phyloP scores from a whole-genome alignment of 2,113 vertebrate species.

The Tetrax tetrax region DNA sequence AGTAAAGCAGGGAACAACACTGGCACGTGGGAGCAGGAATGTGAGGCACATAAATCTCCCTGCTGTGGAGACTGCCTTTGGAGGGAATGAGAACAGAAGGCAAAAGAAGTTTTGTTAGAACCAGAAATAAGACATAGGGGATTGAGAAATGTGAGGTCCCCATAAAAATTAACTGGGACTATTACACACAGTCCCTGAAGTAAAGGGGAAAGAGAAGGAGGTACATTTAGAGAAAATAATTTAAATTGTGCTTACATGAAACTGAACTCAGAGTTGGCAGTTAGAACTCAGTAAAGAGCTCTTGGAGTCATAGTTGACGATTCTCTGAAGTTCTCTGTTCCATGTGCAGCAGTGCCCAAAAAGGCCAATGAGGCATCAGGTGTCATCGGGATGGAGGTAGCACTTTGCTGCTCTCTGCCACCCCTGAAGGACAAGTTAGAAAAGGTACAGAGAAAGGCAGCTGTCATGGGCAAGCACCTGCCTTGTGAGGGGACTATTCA shows the following conservation, averaged over 20 bases:
- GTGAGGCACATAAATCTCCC: background rate
- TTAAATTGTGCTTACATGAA: background rate
- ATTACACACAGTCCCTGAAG: background rate
- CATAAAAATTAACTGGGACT: background rate
- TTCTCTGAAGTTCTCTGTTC: background rate
- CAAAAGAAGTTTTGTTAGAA: background rate
- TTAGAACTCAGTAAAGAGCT: background rate
- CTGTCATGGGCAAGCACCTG: rapidly evolving
- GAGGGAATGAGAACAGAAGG: background rate
- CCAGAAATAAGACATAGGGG: background rate
- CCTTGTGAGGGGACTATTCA: background rate
- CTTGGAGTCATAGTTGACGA: background rate
- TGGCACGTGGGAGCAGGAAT: background rate
- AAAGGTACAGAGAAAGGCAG: background rate
- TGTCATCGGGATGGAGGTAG: rapidly evolving
- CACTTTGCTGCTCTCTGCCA: background rate
- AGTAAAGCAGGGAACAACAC: background rate
- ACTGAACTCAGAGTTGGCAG: background rate
- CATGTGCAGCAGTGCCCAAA: background rate
- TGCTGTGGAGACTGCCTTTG: background rate
- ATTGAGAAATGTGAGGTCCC: background rate
- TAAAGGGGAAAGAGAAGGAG: background rate
- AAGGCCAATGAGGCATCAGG: background rate
- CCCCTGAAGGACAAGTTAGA: background rate
- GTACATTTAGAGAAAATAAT: background rate